Conservation (phyloP, 2,888 invertebrate genomes). For the Dione vanillae region DNA sequence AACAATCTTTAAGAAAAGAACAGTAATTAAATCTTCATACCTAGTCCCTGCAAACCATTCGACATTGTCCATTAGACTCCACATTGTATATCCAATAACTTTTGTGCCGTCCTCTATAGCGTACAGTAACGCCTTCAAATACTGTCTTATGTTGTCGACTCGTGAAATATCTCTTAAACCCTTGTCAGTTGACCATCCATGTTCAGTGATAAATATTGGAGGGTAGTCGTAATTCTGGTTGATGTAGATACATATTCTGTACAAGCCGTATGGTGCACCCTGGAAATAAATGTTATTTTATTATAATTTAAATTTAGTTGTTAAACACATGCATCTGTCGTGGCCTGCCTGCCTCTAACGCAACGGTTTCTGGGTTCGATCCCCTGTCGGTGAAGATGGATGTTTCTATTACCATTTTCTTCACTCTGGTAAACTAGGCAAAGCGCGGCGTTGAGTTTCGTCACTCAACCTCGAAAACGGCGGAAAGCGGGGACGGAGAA, state of each 20-base stretch:
- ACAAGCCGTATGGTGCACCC: constrained; percentile 72
- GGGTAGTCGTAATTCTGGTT: constrained; percentile 68
- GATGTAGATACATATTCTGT: constrained; percentile 64
- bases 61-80: constrained; percentile 88
- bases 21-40: constrained; percentile 54
- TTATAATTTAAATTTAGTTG: neutral
- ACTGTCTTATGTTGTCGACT: constrained; percentile 66
- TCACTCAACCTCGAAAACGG: too few relatives aligned
- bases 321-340: too few relatives aligned
- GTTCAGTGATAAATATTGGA: constrained; percentile 80
- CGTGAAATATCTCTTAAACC: constrained; percentile 73
- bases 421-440: too few relatives aligned
- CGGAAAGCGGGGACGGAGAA: too few relatives aligned
- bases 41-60: constrained; percentile 86
- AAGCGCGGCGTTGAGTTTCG: too few relatives aligned
- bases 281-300: constrained; percentile 44
- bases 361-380: too few relatives aligned
- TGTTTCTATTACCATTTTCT: too few relatives aligned
- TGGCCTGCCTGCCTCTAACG: too few relatives aligned
- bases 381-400: too few relatives aligned
- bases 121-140: constrained; percentile 73
- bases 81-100: constrained; percentile 83
- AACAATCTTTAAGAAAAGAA: too few relatives aligned
- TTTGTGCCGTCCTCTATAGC: constrained; percentile 80
- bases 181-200: constrained; percentile 81